phyloP scores from a whole-genome alignment of 2,113 vertebrate genomes.

The Ceyx margarethae region DNA sequence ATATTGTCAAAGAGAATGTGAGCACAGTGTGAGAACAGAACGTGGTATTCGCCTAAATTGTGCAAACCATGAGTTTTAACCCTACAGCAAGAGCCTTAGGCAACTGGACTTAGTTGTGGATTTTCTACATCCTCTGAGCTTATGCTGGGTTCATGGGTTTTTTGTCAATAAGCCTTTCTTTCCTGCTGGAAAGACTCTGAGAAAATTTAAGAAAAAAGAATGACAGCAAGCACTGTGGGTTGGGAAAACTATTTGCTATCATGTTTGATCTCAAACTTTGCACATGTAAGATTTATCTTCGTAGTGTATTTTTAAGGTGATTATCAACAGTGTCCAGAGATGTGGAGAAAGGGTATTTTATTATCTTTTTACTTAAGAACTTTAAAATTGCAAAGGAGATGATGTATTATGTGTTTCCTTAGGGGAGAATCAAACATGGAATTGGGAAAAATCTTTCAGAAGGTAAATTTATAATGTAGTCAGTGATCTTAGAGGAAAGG shows the following conservation, averaged over 20 bases:
- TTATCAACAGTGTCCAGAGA: neutral
- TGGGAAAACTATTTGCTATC: neutral
- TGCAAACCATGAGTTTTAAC: neutral
- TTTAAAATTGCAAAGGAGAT: neutral
- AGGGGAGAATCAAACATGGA: neutral
- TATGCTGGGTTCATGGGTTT: neutral
- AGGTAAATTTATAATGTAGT: neutral
- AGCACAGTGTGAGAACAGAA: neutral
- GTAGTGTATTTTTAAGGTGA: neutral
- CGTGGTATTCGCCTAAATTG: neutral
- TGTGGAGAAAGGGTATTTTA: neutral
- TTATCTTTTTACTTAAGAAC: neutral
- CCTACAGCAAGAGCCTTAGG: neutral
- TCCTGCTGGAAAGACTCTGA: neutral
- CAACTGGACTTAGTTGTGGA: neutral
- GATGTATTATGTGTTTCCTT: neutral
- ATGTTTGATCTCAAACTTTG: neutral
- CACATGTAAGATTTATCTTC: neutral
- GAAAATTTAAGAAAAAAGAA: neutral
- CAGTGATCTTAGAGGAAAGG: neutral
- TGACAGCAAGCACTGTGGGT: neutral
- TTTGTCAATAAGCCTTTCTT: neutral
- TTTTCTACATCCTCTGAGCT: neutral
- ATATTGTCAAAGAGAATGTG: neutral
- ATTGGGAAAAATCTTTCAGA: neutral